phyloP scores from a whole-genome alignment of 2,888 invertebrate species.

The Luffia ferchaultella region DNA sequence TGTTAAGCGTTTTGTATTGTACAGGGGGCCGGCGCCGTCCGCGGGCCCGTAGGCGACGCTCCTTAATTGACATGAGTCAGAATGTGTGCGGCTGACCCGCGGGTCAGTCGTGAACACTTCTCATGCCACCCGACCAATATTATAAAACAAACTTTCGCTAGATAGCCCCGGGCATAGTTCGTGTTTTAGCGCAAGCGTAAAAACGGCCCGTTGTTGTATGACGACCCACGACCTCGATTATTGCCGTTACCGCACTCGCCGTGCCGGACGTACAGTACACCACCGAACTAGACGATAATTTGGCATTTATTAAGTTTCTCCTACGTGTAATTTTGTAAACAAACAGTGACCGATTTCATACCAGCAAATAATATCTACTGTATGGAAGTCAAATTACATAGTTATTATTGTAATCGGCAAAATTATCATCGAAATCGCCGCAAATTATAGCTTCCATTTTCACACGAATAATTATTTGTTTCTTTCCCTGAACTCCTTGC shows the following conservation, averaged over 20 bases:
- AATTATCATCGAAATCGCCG: neutral
- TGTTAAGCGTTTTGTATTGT: too few relatives aligned
- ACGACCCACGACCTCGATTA: slow-evolving; percentile 9
- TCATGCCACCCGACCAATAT: slow-evolving; percentile 37
- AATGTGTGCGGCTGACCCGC: slow-evolving; percentile 53
- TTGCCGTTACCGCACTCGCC: slow-evolving; percentile 1
- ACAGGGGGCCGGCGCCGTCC: too few relatives aligned
- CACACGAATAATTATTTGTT: too few relatives aligned
- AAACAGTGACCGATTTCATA: slow-evolving; percentile 1
- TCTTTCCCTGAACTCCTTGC: too few relatives aligned
- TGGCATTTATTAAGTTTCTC: neutral
- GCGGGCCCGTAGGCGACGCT: slow-evolving; percentile 14
- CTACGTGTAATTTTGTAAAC: neutral
- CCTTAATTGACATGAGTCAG: slow-evolving; percentile 65
- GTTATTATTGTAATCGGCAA: neutral
- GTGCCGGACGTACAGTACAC: slow-evolving; percentile 9
- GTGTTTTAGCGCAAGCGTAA: slow-evolving; percentile 16
- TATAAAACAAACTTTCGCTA: slow-evolving; percentile 43
- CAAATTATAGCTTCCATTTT: neutral
- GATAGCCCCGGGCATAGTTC: slow-evolving; percentile 8
- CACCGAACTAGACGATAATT: neutral
- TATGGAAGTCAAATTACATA: neutral
- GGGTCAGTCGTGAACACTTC: slow-evolving; percentile 57
- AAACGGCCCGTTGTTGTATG: slow-evolving; percentile 6
- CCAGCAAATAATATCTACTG: neutral